Percentiles rank a stretch among this genome's conserved stretches.
Evolutionary conservation across 2,113 vertebrate genomes (phyloP).

Genomic region (Pionites leucogaster): DNA sequence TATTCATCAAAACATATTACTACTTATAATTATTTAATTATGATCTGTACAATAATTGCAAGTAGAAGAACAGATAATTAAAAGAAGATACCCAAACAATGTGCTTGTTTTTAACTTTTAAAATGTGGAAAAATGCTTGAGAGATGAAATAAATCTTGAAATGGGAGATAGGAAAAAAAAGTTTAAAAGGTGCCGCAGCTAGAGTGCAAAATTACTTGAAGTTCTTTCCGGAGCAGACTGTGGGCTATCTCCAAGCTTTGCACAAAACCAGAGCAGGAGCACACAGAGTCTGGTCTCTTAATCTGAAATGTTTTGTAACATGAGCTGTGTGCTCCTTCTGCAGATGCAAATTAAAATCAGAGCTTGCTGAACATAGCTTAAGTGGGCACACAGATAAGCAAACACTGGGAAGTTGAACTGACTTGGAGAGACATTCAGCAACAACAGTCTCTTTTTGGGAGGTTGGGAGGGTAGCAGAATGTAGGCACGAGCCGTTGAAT

Average conservation of each 20-base stretch:
- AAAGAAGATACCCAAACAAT: background rate
- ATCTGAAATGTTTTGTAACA: background rate
- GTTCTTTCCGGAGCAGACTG: background rate
- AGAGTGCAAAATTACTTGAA: background rate
- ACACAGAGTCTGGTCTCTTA: background rate
- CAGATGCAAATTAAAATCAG: background rate
- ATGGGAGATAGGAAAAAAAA: background rate
- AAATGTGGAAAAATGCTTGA: background rate
- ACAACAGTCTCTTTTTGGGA: background rate
- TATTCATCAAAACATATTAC: background rate
- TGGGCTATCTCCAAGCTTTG: background rate
- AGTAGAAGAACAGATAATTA: background rate
- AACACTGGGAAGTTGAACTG: background rate
- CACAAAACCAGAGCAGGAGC: background rate
- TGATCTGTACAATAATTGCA: background rate
- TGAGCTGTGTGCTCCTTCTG: background rate
- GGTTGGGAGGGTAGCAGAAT: background rate
- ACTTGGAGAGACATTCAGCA: background rate
- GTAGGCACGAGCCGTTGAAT: accelerated
- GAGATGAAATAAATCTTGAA: background rate
- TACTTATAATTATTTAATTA: background rate
- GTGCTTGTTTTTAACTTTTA: background rate
- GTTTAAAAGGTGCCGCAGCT: background rate
- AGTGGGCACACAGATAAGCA: background rate
- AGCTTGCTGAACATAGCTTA: background rate